Conservation (phyloP, 1,140 invertebrate genomes). For the Diprion similis region DNA sequence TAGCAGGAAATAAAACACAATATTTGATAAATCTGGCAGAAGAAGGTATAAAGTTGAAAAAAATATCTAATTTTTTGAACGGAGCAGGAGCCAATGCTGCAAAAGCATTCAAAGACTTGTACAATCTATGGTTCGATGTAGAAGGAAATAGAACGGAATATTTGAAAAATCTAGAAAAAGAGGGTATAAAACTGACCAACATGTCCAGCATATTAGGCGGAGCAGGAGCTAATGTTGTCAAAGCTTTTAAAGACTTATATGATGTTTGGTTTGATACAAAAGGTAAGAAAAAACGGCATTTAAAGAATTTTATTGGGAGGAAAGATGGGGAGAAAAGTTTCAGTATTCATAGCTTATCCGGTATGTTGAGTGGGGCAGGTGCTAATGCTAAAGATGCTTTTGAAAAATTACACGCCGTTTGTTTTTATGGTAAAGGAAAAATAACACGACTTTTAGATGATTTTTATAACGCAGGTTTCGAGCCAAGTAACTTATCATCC, state of each 20-base stretch:
- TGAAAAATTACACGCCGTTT: slow-evolving; percentile 35
- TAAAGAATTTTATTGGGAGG: slow-evolving; percentile 40
- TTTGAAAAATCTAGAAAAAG: slow-evolving; percentile 29
- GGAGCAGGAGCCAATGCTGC: slow-evolving; percentile 36
- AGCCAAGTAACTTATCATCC: slow-evolving; percentile 35
- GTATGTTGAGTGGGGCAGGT: slow-evolving; percentile 40
- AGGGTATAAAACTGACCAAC: slow-evolving; percentile 35
- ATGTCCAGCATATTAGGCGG: slow-evolving; percentile 37
- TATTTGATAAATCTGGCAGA: slow-evolving; percentile 34
- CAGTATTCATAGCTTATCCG: slow-evolving; percentile 23
- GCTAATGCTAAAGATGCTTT: slow-evolving; percentile 34
- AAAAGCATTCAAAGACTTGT: slow-evolving; percentile 41
- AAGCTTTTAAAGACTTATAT: slow-evolving; percentile 42
- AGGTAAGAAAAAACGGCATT: slow-evolving; percentile 43
- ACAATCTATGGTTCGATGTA: slow-evolving; percentile 38
- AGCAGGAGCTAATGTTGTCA: slow-evolving; percentile 34
- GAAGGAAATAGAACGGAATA: slow-evolving; percentile 32
- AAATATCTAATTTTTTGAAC: slow-evolving; percentile 29
- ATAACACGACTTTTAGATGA: slow-evolving; percentile 31
- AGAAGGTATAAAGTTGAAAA: slow-evolving; percentile 23
- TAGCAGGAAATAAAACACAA: slow-evolving; percentile 32
- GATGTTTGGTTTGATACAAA: slow-evolving; percentile 43
- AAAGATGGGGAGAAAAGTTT: slow-evolving; percentile 27
- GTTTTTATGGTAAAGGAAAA: slow-evolving; percentile 35
- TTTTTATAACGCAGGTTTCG: slow-evolving; percentile 35